Evolutionary conservation across 2,888 invertebrate species (phyloP).

Genomic region (Leptinotarsa tumamoca): DNA sequence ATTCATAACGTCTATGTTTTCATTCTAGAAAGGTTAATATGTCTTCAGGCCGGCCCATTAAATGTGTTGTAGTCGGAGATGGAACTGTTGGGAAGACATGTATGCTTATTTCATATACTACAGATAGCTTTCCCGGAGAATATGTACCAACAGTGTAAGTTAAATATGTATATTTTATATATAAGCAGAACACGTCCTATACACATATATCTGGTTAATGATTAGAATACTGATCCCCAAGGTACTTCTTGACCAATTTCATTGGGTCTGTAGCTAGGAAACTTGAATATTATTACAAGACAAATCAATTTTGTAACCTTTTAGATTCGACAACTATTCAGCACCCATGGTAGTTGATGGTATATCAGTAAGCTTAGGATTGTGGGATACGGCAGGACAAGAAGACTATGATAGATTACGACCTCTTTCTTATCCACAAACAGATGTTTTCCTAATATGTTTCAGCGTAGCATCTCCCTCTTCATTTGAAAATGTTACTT

Average conservation of each 20-base stretch:
- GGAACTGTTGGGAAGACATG: constrained; percentile 95
- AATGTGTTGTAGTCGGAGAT: constrained; percentile 93
- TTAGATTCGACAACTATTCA: constrained; percentile 98
- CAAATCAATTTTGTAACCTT: constrained; percentile 44
- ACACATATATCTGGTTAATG: neutral
- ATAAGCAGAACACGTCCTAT: neutral
- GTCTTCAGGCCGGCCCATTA: constrained; percentile 93
- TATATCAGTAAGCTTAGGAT: constrained; percentile 93
- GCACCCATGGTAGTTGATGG: constrained; percentile 99
- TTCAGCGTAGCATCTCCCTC: constrained; percentile 99
- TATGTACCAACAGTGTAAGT: constrained; percentile 96
- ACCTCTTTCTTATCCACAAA: constrained; percentile 98
- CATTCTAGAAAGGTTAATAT: constrained; percentile 67
- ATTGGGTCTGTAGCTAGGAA: neutral
- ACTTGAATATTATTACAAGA: neutral
- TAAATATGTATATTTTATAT: constrained; percentile 28
- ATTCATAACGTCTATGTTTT: neutral
- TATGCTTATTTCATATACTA: constrained; percentile 93
- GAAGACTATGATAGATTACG: constrained; percentile 97
- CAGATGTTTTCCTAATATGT: constrained; percentile 99
- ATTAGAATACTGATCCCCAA: neutral
- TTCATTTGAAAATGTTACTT: constrained; percentile 99
- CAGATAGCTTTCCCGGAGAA: constrained; percentile 93
- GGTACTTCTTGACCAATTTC: neutral
- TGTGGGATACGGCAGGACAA: constrained; percentile 99